These are phyloP conservation scores for Oscheius onirici DNA, from an alignment of 2,888 invertebrate species.

Conservation along the genomic window DNA sequence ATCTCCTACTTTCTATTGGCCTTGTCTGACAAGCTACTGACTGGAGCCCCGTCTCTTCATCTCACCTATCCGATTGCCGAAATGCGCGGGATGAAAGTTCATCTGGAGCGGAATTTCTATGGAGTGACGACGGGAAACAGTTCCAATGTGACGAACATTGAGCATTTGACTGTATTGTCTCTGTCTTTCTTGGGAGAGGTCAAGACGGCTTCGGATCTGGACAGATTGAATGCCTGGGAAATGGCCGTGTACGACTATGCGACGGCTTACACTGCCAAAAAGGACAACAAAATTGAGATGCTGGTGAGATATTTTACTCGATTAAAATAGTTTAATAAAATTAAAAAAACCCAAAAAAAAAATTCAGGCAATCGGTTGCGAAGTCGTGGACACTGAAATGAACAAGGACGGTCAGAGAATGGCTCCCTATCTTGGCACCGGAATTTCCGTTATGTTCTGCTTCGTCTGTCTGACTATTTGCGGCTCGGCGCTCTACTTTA, in stretches of 20 bases:
- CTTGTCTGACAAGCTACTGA: slow-evolving; percentile 39
- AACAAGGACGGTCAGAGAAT: slow-evolving; percentile 67
- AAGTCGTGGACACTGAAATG: slow-evolving; percentile 71
- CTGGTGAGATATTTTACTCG: slow-evolving; percentile 37
- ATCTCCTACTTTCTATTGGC: slow-evolving; percentile 51
- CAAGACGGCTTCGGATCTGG: slow-evolving; percentile 52
- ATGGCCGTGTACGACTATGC: slow-evolving; percentile 56
- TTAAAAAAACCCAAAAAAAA: neutral
- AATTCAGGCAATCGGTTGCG: slow-evolving; percentile 64
- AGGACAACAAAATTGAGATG: slow-evolving; percentile 46
- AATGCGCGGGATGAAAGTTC: slow-evolving; percentile 56
- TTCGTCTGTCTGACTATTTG: slow-evolving; percentile 36
- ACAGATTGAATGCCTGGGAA: slow-evolving; percentile 60
- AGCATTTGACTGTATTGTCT: slow-evolving; percentile 31
- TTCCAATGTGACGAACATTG: slow-evolving; percentile 43
- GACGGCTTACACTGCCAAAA: slow-evolving; percentile 39
- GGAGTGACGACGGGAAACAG: slow-evolving; percentile 48
- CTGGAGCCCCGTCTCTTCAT: slow-evolving; percentile 28
- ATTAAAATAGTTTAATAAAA: neutral
- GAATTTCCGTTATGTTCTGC: slow-evolving; percentile 35
- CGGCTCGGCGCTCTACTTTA: slow-evolving; percentile 33
- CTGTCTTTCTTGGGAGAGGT: slow-evolving; percentile 49
- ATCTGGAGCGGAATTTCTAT: slow-evolving; percentile 68
- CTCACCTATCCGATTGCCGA: slow-evolving; percentile 63
- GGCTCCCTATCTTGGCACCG: slow-evolving; percentile 64